Conservation (phyloP, 92 coral and sea anemone genomes). For the Epizoanthus ramosus region DNA sequence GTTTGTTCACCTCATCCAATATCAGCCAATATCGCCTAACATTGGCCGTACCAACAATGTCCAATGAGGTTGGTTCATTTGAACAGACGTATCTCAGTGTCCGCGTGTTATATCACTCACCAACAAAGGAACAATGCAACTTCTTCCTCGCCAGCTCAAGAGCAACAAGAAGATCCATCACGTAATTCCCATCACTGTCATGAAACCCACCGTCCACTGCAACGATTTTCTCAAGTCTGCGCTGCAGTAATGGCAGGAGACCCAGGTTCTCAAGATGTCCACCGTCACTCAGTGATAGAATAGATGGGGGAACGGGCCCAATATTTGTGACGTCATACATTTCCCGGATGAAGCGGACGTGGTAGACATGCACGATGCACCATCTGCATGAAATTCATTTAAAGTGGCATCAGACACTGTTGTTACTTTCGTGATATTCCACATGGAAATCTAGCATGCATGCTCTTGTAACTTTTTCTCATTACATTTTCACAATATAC, state of each 20-base stretch:
- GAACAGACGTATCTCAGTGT: too few relatives aligned
- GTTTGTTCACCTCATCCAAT: too few relatives aligned
- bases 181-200: slow-evolving; percentile 46
- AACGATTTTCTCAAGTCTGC: slow-evolving; percentile 71
- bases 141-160: slow-evolving; percentile 71
- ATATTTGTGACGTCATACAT: slow-evolving; percentile 67
- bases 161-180: slow-evolving; percentile 54
- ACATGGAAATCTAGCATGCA: too few relatives aligned
- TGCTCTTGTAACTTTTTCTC: too few relatives aligned
- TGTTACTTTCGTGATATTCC: too few relatives aligned
- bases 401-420: too few relatives aligned
- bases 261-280: slow-evolving; percentile 89
- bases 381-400: slow-evolving; percentile 42
- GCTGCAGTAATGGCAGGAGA: slow-evolving; percentile 67
- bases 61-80: too few relatives aligned
- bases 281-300: slow-evolving; percentile 74
- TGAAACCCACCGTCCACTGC: slow-evolving; percentile 74
- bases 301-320: slow-evolving; percentile 80
- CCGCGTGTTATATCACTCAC: slow-evolving; percentile 17
- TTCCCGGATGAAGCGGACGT: slow-evolving; percentile 82
- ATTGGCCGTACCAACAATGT: too few relatives aligned
- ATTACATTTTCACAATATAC: too few relatives aligned
- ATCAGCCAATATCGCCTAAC: too few relatives aligned
- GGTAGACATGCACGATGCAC: slow-evolving; percentile 83
- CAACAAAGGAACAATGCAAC: slow-evolving; percentile 74